A percentile compares a stretch with the other conserved stretches of the same genome.
Conservation (phyloP, 1,140 invertebrate genomes). For the Phymorhynchus buccinoides region DNA sequence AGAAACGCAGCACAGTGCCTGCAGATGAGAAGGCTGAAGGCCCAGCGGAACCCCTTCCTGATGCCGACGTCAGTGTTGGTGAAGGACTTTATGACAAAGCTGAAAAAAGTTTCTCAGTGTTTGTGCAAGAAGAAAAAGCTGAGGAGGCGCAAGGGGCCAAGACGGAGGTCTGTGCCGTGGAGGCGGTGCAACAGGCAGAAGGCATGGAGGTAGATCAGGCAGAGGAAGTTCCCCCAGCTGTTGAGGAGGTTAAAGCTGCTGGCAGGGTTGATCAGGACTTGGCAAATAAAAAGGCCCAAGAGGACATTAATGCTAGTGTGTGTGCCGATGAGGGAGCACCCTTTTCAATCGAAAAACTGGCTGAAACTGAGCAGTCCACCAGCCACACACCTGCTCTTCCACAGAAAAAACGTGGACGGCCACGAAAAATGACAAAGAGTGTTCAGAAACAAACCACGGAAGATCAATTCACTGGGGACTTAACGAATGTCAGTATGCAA, state of each 20-base stretch:
- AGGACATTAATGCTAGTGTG: neutral
- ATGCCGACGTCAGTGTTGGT: neutral
- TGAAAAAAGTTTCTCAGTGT: neutral
- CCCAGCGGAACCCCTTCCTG: neutral
- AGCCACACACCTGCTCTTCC: neutral
- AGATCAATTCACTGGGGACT: neutral
- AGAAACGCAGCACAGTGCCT: neutral
- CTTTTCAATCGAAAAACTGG: neutral
- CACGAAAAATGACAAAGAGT: neutral
- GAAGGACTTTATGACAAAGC: neutral
- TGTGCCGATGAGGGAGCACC: neutral
- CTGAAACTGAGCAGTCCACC: neutral
- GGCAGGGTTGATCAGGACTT: neutral
- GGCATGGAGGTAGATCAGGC: neutral
- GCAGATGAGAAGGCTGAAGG: neutral
- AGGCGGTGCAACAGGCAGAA: neutral
- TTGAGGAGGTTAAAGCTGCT: neutral
- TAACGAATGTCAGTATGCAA: neutral
- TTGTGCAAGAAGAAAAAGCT: neutral
- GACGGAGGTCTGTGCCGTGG: neutral
- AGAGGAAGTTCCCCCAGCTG: neutral
- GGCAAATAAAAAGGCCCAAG: neutral
- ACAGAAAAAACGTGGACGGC: conserved; percentile 17
- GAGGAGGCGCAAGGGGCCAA: neutral
- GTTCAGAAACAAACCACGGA: neutral